phyloP scores from a whole-genome alignment of 2,113 vertebrate genomes.

The Chiloscyllium plagiosum region DNA sequence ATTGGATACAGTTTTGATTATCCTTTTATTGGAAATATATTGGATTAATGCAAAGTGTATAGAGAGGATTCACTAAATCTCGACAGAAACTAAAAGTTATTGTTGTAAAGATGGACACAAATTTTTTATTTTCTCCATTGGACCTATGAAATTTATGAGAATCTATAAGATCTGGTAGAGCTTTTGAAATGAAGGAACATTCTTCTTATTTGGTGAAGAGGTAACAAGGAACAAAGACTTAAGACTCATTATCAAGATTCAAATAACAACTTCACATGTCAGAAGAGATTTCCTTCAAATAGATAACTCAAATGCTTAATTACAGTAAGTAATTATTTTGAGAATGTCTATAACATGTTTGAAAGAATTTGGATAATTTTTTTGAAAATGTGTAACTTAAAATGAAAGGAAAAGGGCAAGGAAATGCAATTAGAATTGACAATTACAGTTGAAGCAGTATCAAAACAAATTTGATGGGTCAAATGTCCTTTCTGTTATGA shows the following conservation, averaged over 20 bases:
- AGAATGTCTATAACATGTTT: neutral
- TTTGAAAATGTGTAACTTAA: neutral
- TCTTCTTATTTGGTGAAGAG: neutral
- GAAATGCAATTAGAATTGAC: neutral
- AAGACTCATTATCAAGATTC: neutral
- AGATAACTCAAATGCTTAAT: neutral
- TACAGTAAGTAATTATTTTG: neutral
- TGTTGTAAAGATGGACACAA: neutral
- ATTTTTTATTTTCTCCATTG: neutral
- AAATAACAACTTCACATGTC: neutral
- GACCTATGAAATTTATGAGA: neutral
- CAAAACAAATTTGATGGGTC: neutral
- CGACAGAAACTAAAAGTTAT: neutral
- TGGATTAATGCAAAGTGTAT: neutral
- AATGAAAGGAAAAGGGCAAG: neutral
- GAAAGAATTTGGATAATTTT: neutral
- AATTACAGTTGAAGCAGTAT: neutral
- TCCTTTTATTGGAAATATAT: neutral
- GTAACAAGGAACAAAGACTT: neutral
- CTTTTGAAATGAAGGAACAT: neutral
- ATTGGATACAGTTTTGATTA: neutral
- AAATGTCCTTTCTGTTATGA: neutral
- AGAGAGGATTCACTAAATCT: neutral
- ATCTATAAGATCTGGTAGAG: neutral
- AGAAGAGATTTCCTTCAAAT: neutral